Conservation (phyloP, 92 coral and sea anemone genomes). For the Umimayanthus chanpuru region DNA sequence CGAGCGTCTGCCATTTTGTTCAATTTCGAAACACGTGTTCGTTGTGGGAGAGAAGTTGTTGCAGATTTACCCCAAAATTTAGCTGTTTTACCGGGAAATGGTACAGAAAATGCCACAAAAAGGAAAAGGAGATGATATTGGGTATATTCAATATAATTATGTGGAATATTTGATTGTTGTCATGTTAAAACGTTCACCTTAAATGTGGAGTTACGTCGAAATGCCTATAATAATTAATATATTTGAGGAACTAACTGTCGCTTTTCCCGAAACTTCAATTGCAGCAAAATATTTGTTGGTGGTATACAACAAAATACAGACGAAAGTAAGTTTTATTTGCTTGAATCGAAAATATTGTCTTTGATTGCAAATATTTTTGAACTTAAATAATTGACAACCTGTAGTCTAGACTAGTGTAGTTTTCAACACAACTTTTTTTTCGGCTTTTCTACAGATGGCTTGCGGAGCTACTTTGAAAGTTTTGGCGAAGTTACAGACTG, state of each 20-base stretch:
- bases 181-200: not conserved
- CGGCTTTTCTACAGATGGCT: conserved; percentile 72
- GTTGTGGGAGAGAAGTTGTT: not conserved
- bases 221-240: too few relatives aligned
- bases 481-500: conserved; percentile 96
- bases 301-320: conserved; percentile 79
- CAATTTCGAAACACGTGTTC: conserved; percentile 25
- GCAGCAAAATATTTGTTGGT: conserved; percentile 94
- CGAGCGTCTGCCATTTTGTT: conserved; percentile 4
- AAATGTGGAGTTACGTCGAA: too few relatives aligned
- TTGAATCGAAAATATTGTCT: not conserved
- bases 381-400: too few relatives aligned
- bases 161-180: too few relatives aligned
- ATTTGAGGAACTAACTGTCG: not conserved
- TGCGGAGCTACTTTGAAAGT: conserved; percentile 83
- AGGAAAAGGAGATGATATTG: conserved; percentile 87
- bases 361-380: not conserved
- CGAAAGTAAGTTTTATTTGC: conserved; percentile 58
- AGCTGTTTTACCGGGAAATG: not conserved
- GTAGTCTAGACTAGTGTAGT: too few relatives aligned
- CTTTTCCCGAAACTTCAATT: not conserved
- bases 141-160: conserved; percentile 45
- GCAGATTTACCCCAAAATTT: not conserved
- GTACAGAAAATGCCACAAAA: conserved; percentile 54
- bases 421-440: too few relatives aligned